Evolutionary conservation across 2,113 vertebrate species (phyloP).

Genomic region (Gadus chalcogrammus): DNA sequence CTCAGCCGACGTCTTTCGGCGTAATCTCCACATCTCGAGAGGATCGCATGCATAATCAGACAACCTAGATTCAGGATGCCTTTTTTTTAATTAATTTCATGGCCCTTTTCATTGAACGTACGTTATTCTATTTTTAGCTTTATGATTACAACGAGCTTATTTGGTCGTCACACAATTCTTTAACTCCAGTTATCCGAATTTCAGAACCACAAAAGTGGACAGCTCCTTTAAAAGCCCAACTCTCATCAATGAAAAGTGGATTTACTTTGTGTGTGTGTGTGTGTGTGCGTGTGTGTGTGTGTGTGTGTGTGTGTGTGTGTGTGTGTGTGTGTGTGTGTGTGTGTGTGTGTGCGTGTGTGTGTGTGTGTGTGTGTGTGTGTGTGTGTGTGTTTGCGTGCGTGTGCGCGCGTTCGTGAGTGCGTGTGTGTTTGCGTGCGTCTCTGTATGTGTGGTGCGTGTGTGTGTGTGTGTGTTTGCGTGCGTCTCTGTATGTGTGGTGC

Average conservation of each 20-base stretch:
- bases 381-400: too few relatives aligned
- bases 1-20: too few relatives aligned
- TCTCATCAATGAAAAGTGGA: too few relatives aligned
- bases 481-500: not conserved
- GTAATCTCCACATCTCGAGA: too few relatives aligned
- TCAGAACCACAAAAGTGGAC: too few relatives aligned
- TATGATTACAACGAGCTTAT: too few relatives aligned
- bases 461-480: not conserved
- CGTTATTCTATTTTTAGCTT: not conserved
- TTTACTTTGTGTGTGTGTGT: not conserved
- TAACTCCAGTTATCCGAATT: too few relatives aligned
- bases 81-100: slow-evolving; percentile 1
- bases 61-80: not conserved
- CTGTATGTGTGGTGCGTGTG: not conserved
- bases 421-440: not conserved
- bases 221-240: too few relatives aligned
- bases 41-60: not conserved
- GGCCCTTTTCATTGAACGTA: not conserved
- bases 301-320: slow-evolving; percentile 1
- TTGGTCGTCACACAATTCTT: too few relatives aligned
- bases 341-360: not conserved
- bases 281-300: not conserved
- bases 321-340: not conserved
- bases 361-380: too few relatives aligned
- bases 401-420: too few relatives aligned